Evolutionary conservation across 2,888 invertebrate genomes (phyloP), one percentile per base, ranked within the genome.

Genomic region (Agrilus cyanescens): DNA sequence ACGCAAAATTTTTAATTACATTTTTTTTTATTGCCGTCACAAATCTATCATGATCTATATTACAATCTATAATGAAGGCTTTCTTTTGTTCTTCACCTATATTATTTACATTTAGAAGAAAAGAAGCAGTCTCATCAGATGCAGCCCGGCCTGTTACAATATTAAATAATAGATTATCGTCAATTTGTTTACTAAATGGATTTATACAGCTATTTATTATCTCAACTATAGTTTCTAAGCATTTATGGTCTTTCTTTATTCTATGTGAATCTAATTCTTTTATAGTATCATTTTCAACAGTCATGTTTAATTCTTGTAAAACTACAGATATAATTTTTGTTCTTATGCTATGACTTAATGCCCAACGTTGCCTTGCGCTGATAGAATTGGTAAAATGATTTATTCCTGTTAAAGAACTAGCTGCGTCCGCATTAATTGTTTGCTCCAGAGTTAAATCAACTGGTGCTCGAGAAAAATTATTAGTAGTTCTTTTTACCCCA

Each of bases 361-460:
- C 53, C 58, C 58, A 59, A 43, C 58, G 46, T 48, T 59, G 52
- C 20, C 57, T 43, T 44, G 56, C 57, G 45, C 54, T 43, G 45
- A 59, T 56, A n/a, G 56, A 55, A 34, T 55, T 34, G 18, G 50
- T 42, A 35, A 40, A 33, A 46, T 30, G 50, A 38, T 40, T 54
- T 18, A 41, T 16, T 42, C 43, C 48, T 46, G 53, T 43, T 25
- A 43, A 38, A 4, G 42, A 33, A 42, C 31, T 42, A 12, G 20
- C 42, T 43, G 5, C n/a, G n/a, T n/a, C n/a, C n/a, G n/a, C n/a
- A n/a, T n/a, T n/a, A n/a, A n/a, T n/a, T n/a, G 43, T 47, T 32
- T 47, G 48, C 29, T 47, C 47, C 14, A 47, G 33, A 2, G 46
- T 44, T 37, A 47, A 46, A 38, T 48, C 48, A 12, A 48, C 43